Conservation (phyloP, 2,113 vertebrate species). For the Rhynchopsitta pachyrhyncha region DNA sequence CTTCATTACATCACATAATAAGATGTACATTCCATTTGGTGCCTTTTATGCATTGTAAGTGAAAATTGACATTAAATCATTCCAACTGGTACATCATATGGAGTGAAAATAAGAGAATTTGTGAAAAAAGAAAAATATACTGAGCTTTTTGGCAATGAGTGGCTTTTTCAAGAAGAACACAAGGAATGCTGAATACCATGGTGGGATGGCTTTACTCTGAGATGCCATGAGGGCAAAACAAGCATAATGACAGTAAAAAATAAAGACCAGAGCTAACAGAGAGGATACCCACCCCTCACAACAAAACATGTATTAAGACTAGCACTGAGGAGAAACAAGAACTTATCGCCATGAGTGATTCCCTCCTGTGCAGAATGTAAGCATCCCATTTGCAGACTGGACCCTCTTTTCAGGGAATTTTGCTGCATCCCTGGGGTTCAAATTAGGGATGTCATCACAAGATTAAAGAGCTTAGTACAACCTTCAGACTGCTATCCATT, state of each 20-base stretch:
- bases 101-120: conserved; percentile 9
- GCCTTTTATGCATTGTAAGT: conserved; percentile 28
- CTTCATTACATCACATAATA: conserved; percentile 12
- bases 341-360: neutral
- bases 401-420: neutral
- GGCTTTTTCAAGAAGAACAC: neutral
- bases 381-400: neutral
- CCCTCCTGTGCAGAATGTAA: neutral
- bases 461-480: neutral
- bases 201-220: neutral
- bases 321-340: neutral
- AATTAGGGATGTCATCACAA: neutral
- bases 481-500: neutral
- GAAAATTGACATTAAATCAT: conserved; percentile 48
- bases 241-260: neutral
- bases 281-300: neutral
- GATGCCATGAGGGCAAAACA: neutral
- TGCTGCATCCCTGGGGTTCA: neutral
- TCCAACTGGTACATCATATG: conserved; percentile 4
- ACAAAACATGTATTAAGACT: neutral
- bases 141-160: neutral
- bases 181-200: neutral
- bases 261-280: neutral
- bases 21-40: conserved; percentile 23
- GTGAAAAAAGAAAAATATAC: neutral